Evolutionary conservation across 1,140 invertebrate genomes (phyloP).

Genomic region (Palaemon carinicauda): DNA sequence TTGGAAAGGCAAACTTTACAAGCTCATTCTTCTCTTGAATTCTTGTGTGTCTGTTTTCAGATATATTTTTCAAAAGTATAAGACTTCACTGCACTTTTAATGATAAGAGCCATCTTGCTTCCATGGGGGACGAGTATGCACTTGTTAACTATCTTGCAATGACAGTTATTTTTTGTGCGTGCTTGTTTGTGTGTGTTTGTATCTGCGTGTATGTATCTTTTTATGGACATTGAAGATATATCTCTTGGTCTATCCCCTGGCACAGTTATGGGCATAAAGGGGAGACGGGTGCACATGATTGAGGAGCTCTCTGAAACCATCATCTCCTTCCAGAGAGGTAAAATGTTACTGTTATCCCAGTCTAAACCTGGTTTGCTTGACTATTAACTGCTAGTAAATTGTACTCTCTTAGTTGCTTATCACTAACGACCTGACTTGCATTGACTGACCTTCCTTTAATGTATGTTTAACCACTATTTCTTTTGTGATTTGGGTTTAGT

Average conservation of each 20-base stretch:
- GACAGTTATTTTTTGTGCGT: neutral
- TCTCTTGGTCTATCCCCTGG: neutral
- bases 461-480: too few species aligned
- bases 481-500: too few species aligned
- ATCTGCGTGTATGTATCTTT: neutral
- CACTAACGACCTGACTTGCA: neutral
- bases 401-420: neutral
- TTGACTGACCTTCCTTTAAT: too few species aligned
- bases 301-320: conserved; percentile 97
- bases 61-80: too few species aligned
- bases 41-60: too few species aligned
- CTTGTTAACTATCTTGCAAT: neutral
- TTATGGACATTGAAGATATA: neutral
- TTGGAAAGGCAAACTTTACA: too few species aligned
- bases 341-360: conserved; percentile 62
- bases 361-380: too few species aligned
- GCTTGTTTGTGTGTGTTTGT: neutral
- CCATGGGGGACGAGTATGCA: neutral
- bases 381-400: neutral
- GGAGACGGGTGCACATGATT: conserved; percentile 95
- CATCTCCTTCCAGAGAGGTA: conserved; percentile 98
- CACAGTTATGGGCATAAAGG: conserved; percentile 97
- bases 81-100: too few species aligned
- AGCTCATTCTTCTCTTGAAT: too few species aligned
- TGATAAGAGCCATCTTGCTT: too few species aligned